Base-by-base conservation (phyloP, 2,797 vertebrate genomes). In the Geotrypetes seraphini region DNA sequence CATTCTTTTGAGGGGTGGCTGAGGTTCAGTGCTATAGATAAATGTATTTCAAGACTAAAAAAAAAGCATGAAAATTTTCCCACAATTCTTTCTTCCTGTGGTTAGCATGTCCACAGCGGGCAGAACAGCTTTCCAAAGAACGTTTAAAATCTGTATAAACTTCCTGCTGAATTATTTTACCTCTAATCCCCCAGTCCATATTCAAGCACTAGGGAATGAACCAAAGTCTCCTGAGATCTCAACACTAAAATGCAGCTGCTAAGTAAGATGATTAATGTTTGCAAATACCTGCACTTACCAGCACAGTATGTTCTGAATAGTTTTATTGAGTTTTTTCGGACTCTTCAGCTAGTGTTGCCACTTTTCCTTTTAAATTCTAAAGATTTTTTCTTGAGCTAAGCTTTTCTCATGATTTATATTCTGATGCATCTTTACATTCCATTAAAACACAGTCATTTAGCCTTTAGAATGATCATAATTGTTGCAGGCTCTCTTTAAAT, bases 241-340 rank as follows among this genome's bases (percentile, higher is more conserved):
- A 66, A 51, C 48, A 48, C 9, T 31, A 31, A 47, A 35, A 34
- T 10, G 29, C 33, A 62, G 46, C 2, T 35, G 26, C 12, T 34
- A 54, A 63, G 36, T 39, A 47, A 39, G 64, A 66, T 39, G 35
- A 53, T 50, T 62, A 63, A 51, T 58, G 54, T 25, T 51, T 31
- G 10, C 3, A 56, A 59, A 66, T 42, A 60, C 28, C 33, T 68
- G 16, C 20, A 42, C 47, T 46, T 44, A 25, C 33, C 33, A 57
- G 46, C 43, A 48, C 19, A 38, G 44, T 49, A 41, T 30, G 41
- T 36, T 60, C 53, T 52, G 57, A 51, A 66, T 49, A 10, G 3
- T 53, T 55, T 73, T 45, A 49, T 34, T 42, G 22, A 19, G 28
- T 36, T 54, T 69, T 31, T 53, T n/a, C n/a, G 17, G 53, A 70